Base-by-base conservation (phyloP, 2,797 vertebrate genomes). In the Manis crassicaudata region DNA sequence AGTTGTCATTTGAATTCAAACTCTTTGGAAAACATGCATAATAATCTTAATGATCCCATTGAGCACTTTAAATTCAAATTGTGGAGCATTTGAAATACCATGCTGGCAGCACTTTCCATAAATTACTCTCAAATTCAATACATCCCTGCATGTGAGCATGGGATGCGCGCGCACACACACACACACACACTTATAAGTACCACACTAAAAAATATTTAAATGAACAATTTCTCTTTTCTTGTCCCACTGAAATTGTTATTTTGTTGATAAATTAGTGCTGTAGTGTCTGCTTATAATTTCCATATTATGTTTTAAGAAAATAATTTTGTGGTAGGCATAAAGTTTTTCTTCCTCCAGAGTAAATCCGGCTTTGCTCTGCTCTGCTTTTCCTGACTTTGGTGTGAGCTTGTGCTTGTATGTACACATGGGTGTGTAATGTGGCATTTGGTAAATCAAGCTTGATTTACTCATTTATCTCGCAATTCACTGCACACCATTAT, bases 31-130 rank as follows among this genome's bases (percentile, higher is more conserved):
- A 98, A 98, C 97, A 98, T 97, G 97, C 98, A 98, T 98, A 98
- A 99, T 98, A 98, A 98, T 98, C 98, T 98, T 98, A 99, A 99
- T 98, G 98, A 99, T 98, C 96, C 97, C 97, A 98, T 98, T 98
- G 98, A 98, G 98, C 97, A 98, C 98, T 98, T 98, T 98, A 98
- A 98, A 98, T 98, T 98, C 98, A 99, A 99, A 99, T 98, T 98
- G 98, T 98, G 96, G 97, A 98, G 98, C 97, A 97, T 97, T 92
- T 76, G 97, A 98, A 98, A 98, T 97, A 98, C 97, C 98, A 98
- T n/a, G 97, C 97, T 98, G 98, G 98, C 98, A 98, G 98, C 97
- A 98, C 98, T 98, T 98, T 98, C 97, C 97, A 98, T 98, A 99
- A 99, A 98, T 98, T 99, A 98, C 97, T 97, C 96, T 98, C 98